Evolutionary conservation across 2,113 vertebrate species (phyloP).

Genomic region (Limnothrissa miodon): DNA sequence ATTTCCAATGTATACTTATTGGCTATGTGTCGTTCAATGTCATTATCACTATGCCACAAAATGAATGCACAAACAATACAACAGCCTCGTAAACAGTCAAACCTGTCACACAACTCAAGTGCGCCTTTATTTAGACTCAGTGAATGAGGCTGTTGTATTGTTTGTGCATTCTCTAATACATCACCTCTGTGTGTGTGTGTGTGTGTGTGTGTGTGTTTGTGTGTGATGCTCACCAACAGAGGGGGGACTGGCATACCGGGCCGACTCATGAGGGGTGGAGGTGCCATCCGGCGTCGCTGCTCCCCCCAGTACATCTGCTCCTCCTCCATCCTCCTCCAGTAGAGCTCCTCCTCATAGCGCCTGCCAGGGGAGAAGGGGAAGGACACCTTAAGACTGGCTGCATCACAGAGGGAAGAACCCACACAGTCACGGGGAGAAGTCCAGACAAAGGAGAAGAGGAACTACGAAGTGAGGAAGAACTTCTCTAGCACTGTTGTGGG

Average conservation of each 20-base stretch:
- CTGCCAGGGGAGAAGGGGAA: slow-evolving; percentile 48
- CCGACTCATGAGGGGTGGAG: slow-evolving; percentile 65
- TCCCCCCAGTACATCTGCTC: slow-evolving; percentile 72
- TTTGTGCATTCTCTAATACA: too few relatives aligned
- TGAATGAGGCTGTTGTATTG: too few relatives aligned
- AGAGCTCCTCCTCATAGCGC: slow-evolving; percentile 75
- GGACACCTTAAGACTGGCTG: background rate
- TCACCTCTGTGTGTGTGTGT: background rate
- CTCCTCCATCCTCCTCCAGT: slow-evolving; percentile 74
- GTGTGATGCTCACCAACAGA: slow-evolving; percentile 64
- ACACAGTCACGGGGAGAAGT: background rate
- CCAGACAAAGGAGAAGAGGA: background rate
- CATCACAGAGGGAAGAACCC: background rate
- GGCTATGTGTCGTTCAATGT: too few relatives aligned
- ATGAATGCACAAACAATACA: too few relatives aligned
- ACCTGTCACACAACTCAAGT: too few relatives aligned
- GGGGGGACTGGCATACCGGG: slow-evolving; percentile 64
- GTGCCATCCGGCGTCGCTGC: slow-evolving; percentile 60
- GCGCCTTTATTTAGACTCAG: too few relatives aligned
- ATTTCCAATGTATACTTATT: too few relatives aligned
- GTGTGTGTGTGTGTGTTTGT: background rate
- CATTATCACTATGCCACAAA: too few relatives aligned
- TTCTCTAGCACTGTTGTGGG: background rate
- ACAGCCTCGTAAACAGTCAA: too few relatives aligned
- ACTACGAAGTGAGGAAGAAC: background rate